phyloP scores from a whole-genome alignment of 1,140 invertebrate species.

The Branchinecta lindahli region DNA sequence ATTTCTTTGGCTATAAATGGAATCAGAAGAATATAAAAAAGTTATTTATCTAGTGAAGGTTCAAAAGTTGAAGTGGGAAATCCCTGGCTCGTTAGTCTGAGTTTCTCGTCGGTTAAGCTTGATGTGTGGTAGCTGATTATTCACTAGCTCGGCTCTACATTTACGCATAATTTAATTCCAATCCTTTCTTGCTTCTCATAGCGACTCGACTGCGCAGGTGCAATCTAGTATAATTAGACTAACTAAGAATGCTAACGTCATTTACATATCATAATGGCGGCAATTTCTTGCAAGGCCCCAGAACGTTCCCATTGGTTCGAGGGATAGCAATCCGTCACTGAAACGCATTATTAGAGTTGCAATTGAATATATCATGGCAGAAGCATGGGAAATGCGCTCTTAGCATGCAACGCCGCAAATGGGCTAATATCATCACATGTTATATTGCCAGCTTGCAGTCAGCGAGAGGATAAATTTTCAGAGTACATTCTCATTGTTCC shows the following conservation, averaged over 20 bases:
- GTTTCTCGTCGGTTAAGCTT: not conserved
- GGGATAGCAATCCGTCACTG: not conserved
- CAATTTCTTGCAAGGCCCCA: not conserved
- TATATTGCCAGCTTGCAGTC: not conserved
- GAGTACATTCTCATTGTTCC: not conserved
- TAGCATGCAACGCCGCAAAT: not conserved
- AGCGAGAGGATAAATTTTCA: not conserved
- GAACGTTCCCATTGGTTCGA: not conserved
- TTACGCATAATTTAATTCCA: not conserved
- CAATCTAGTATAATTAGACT: conserved; percentile 6
- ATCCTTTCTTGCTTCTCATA: not conserved
- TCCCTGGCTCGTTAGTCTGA: no score
- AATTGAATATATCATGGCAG: conserved; percentile 10
- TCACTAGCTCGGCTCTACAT: not conserved
- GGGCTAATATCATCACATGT: not conserved
- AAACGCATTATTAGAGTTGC: not conserved
- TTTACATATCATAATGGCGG: conserved; percentile 9
- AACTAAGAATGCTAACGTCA: not conserved
- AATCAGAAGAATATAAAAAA: no score
- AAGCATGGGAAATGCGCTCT: not conserved
- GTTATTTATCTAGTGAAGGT: no score
- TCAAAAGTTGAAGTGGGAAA: no score
- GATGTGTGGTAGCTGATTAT: not conserved
- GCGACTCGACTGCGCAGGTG: not conserved
- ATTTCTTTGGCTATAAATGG: no score